phyloP scores from a whole-genome alignment of 2,113 vertebrate species.

The Alethe castanea region DNA sequence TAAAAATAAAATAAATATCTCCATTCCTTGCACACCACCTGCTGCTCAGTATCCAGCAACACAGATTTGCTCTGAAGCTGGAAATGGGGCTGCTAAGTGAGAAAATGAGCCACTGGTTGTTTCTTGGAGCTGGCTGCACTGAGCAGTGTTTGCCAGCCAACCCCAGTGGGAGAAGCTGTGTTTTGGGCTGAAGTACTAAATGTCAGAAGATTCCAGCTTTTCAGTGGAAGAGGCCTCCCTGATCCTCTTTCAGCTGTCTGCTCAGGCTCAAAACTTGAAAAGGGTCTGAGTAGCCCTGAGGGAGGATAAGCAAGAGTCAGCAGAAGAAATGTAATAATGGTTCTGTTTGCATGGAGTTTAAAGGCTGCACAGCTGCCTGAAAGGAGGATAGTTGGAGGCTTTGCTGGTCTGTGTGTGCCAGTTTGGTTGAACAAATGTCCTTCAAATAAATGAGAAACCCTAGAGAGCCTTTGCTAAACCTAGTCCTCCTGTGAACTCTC shows the following conservation, averaged over 20 bases:
- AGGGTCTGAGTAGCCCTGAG: neutral
- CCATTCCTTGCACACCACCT: neutral
- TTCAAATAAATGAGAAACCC: neutral
- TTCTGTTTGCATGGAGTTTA: neutral
- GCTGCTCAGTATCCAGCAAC: neutral
- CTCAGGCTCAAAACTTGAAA: neutral
- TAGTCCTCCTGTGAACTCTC: neutral
- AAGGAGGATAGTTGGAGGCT: neutral
- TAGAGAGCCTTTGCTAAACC: neutral
- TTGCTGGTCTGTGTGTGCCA: neutral
- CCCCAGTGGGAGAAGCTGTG: neutral
- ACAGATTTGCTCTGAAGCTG: neutral
- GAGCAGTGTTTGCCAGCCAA: neutral
- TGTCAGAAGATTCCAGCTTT: neutral
- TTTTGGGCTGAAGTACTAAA: neutral
- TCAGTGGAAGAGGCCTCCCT: neutral
- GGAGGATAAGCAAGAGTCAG: neutral
- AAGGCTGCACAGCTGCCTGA: neutral
- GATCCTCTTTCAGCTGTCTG: neutral
- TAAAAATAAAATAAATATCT: neutral
- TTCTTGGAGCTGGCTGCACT: neutral
- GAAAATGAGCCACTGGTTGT: neutral
- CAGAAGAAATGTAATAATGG: neutral
- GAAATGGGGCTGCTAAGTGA: neutral
- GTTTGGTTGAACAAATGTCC: neutral